A percentile compares a stretch with the other conserved stretches of the same genome.
These are phyloP conservation scores for Catharus ustulatus DNA, from an alignment of 2,797 vertebrate species.

Conservation along the genomic window DNA sequence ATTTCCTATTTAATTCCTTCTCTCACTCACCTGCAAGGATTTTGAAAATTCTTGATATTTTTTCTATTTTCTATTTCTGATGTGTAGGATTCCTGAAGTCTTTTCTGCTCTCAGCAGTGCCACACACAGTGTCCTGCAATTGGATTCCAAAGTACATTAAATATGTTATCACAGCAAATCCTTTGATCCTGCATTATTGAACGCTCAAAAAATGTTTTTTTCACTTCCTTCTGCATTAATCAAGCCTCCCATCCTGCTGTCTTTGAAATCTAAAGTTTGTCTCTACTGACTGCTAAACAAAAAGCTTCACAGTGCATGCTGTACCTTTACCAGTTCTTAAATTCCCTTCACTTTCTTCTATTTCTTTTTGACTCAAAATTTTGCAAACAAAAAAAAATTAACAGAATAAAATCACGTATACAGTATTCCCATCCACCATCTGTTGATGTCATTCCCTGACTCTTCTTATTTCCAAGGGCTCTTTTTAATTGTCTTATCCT, in stretches of 20 bases:
- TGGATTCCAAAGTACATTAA: background rate
- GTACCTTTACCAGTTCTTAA: background rate
- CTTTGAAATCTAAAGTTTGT: slow-evolving; percentile 34
- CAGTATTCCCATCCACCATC: background rate
- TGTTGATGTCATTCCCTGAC: background rate
- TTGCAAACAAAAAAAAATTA: background rate
- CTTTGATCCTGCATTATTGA: background rate
- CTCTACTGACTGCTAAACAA: background rate
- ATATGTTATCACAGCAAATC: background rate
- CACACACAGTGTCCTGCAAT: background rate
- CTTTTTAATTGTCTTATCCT: background rate
- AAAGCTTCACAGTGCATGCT: background rate
- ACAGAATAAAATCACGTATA: background rate
- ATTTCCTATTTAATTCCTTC: background rate
- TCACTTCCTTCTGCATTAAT: background rate
- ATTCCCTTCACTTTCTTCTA: background rate
- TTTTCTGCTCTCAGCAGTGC: background rate
- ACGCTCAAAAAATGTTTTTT: background rate
- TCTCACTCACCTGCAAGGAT: background rate
- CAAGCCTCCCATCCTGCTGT: background rate
- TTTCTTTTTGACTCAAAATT: background rate
- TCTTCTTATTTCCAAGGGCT: background rate
- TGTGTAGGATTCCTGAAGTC: background rate
- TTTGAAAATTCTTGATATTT: background rate
- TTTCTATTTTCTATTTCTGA: background rate